Conservation (phyloP, 2,113 vertebrate genomes). For the Hymenochirus boettgeri region DNA sequence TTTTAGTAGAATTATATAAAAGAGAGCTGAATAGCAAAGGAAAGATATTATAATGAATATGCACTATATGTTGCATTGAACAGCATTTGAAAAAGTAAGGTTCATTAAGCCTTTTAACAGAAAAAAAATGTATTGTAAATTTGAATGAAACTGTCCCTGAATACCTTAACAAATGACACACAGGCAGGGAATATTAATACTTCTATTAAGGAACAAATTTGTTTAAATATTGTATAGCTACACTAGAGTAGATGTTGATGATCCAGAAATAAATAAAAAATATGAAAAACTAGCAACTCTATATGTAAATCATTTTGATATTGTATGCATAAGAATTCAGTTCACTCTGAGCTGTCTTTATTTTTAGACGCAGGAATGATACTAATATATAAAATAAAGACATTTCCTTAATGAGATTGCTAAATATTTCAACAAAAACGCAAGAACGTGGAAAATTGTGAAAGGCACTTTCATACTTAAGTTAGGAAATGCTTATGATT, state of each 20-base stretch:
- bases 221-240: slow-evolving; percentile 67
- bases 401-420: slow-evolving; percentile 82
- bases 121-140: slow-evolving; percentile 60
- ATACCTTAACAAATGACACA: slow-evolving; percentile 70
- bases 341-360: slow-evolving; percentile 66
- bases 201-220: slow-evolving; percentile 71
- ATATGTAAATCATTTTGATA: slow-evolving; percentile 69
- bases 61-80: slow-evolving; percentile 72
- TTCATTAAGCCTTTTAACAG: slow-evolving; percentile 78
- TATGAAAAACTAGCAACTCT: slow-evolving; percentile 66
- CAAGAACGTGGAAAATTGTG: slow-evolving; percentile 75
- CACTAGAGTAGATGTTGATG: slow-evolving; percentile 53
- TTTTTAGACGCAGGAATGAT: slow-evolving; percentile 72
- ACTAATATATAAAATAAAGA: slow-evolving; percentile 82
- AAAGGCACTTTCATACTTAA: slow-evolving; percentile 84
- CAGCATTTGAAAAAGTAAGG: slow-evolving; percentile 76
- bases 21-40: slow-evolving; percentile 74
- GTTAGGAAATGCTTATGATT: slow-evolving; percentile 79
- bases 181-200: slow-evolving; percentile 70
- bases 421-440: slow-evolving; percentile 83
- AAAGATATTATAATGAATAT: slow-evolving; percentile 78
- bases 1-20: too few relatives aligned
- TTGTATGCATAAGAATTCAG: slow-evolving; percentile 72
- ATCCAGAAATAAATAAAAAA: slow-evolving; percentile 68
- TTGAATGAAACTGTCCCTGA: slow-evolving; percentile 72